Percentiles rank a stretch among this genome's conserved stretches.
phyloP scores from a whole-genome alignment of 2,113 vertebrate genomes.

The Empidonax traillii region DNA sequence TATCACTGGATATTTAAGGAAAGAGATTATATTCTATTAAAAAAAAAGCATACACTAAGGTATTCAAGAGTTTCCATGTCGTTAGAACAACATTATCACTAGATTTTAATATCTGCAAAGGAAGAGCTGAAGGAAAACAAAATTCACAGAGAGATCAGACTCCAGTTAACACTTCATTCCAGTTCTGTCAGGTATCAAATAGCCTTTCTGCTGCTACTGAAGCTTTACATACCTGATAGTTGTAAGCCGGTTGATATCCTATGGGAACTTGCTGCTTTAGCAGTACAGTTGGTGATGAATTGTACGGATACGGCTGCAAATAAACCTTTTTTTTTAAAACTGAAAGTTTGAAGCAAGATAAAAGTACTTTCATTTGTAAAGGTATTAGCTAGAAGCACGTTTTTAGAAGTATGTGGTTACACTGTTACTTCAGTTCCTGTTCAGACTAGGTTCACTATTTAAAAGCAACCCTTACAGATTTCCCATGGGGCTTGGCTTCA shows the following conservation, averaged over 20 bases:
- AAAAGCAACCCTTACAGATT: not conserved
- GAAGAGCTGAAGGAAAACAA: not conserved
- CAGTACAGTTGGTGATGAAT: constrained; percentile 74
- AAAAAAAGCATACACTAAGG: not conserved
- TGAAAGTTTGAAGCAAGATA: not conserved
- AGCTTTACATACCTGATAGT: constrained; percentile 81
- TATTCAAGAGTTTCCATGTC: not conserved
- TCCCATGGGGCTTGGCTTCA: not conserved
- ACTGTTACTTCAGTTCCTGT: not conserved
- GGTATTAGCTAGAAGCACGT: not conserved
- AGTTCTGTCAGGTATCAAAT: not conserved
- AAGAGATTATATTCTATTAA: not conserved
- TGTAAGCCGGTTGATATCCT: constrained; percentile 83
- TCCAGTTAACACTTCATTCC: not conserved
- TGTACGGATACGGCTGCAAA: constrained; percentile 84
- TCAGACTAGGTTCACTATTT: not conserved
- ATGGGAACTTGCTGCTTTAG: constrained; percentile 85
- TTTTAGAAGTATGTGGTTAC: not conserved
- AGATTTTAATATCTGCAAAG: not conserved
- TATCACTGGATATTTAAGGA: not conserved
- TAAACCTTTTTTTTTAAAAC: not conserved
- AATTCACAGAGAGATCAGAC: not conserved
- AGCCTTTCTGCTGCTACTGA: not conserved
- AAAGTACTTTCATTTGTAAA: not conserved
- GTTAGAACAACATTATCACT: not conserved